Base-by-base conservation (phyloP, 1,140 invertebrate species). In the Bilobella aurantiaca region DNA sequence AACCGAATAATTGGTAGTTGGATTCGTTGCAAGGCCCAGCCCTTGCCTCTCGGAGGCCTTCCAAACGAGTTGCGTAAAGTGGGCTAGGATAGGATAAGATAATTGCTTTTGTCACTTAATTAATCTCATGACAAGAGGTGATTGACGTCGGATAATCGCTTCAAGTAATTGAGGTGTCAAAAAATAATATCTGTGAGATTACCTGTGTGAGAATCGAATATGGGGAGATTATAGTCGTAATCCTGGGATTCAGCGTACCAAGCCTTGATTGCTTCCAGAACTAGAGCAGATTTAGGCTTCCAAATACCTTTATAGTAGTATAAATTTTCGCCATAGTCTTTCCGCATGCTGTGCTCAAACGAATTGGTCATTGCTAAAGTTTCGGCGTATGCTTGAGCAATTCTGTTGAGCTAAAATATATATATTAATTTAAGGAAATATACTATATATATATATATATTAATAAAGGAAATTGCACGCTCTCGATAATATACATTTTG, bases 141-240 rank as follows among this genome's bases (percentile, higher is more conserved):
- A n/a, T n/a, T n/a, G n/a, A n/a, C n/a, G n/a, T n/a, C n/a, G n/a
- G n/a, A n/a, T n/a, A n/a, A n/a, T n/a, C n/a, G n/a, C n/a, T n/a
- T n/a, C n/a, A n/a, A n/a, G n/a, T n/a, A n/a, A n/a, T n/a, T n/a
- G n/a, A n/a, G n/a, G n/a, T n/a, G 34, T 42, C 34, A 42, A 12
- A 18, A 12, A 12, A 12, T 42, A 8, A 12, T 42, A 12, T 42
- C 34, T 42, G 34, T 42, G 8, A 18, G 12, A 14, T 53, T 23
- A 53, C 49, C 49, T 53, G 49, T 53, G 12, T 23, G 5, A 5
- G 49, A 14, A 5, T 12, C 12, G 25, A 53, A 53, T 23, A 53
- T 14, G 21, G 49, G 49, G 21, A 53, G 49, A 53, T 53, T 53
- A 23, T 53, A 53, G 49, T 53, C 49, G 23, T 53, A 53, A 53